phyloP scores from a whole-genome alignment of 2,797 vertebrate genomes.

The Danionella dracula region DNA sequence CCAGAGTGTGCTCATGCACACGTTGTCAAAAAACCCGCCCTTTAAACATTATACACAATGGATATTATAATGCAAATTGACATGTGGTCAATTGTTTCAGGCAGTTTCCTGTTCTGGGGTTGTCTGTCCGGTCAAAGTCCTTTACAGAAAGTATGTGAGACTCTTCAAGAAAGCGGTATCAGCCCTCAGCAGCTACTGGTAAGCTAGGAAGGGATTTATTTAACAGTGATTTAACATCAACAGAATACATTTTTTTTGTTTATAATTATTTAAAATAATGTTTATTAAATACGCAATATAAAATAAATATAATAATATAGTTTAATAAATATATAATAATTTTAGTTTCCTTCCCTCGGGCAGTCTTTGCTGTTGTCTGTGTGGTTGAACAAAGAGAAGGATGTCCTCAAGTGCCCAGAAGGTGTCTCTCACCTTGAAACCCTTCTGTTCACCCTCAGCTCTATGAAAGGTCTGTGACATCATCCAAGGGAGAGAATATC shows the following conservation, averaged over 20 bases:
- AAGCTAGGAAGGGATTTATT: constrained; percentile 45
- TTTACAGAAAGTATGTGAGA: constrained; percentile 75
- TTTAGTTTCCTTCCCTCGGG: constrained; percentile 16
- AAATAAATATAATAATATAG: too few species aligned
- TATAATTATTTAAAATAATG: too few species aligned
- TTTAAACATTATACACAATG: too few species aligned
- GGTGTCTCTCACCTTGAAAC: constrained; percentile 75
- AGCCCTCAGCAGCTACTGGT: constrained; percentile 90
- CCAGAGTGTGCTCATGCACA: too few species aligned
- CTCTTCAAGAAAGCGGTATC: constrained; percentile 79
- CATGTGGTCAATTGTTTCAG: constrained; percentile 55
- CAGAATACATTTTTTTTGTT: too few species aligned
- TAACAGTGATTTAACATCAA: background rate
- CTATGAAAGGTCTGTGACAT: constrained; percentile 80
- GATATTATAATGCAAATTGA: too few species aligned
- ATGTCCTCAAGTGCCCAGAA: constrained; percentile 74
- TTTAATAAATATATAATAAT: too few species aligned
- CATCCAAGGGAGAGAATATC: background rate
- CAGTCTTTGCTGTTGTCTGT: constrained; percentile 84
- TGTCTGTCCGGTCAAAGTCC: constrained; percentile 83
- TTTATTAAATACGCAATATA: too few species aligned
- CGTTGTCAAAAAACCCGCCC: too few species aligned
- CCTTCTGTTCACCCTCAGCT: constrained; percentile 79
- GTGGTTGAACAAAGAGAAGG: constrained; percentile 89
- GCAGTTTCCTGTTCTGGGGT: constrained; percentile 91